Evolutionary conservation across 2,797 vertebrate genomes (phyloP).

Genomic region (Chrysocyon brachyurus): DNA sequence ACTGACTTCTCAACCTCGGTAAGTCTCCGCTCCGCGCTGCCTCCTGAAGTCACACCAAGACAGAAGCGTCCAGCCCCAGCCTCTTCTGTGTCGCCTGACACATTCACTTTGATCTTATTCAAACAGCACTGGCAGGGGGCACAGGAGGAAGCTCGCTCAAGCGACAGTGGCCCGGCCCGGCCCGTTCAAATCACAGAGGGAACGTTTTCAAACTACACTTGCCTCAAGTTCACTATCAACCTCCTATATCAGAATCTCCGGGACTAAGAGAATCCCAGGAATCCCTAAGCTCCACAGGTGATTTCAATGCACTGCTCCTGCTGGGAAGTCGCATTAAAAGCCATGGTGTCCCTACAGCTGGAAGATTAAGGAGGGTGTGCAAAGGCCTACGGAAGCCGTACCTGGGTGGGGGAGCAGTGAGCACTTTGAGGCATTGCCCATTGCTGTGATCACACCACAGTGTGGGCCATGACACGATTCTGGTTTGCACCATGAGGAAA

Average conservation of each 20-base stretch:
- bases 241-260: neutral
- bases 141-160: neutral
- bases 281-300: neutral
- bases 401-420: fast-evolving
- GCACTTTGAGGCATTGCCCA: too few relatives aligned
- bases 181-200: too few relatives aligned
- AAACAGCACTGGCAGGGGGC: neutral
- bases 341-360: too few relatives aligned
- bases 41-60: neutral
- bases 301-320: neutral
- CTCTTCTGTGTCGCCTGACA: neutral
- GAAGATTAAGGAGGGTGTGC: neutral
- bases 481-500: neutral
- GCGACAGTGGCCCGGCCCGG: too few relatives aligned
- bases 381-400: neutral
- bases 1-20: neutral
- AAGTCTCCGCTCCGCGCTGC: neutral
- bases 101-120: neutral
- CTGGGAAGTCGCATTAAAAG: neutral
- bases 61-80: neutral
- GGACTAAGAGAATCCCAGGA: neutral
- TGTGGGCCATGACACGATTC: neutral
- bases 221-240: neutral
- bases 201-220: too few relatives aligned
- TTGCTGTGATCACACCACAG: neutral